Evolutionary conservation across 2,888 invertebrate genomes (phyloP).

Genomic region (Brenthis hecate): DNA sequence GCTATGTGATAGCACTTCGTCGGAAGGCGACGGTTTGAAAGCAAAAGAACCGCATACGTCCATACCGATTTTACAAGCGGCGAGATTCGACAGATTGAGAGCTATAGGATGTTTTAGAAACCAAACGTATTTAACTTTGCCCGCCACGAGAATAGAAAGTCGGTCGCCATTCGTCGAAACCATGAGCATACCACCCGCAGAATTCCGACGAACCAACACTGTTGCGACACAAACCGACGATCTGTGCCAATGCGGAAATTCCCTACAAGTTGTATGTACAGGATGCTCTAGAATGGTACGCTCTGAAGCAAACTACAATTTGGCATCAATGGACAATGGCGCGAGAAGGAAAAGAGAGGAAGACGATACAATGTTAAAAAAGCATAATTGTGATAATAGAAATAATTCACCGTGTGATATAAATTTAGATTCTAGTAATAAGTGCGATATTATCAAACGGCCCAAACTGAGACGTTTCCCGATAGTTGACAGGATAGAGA

Average conservation of each 20-base stretch:
- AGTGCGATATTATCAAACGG: conserved; percentile 61
- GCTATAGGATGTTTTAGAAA: conserved; percentile 76
- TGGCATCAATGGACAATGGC: conserved; percentile 58
- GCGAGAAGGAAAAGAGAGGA: conserved; percentile 59
- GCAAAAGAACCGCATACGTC: conserved; percentile 69
- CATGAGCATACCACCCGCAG: conserved; percentile 55
- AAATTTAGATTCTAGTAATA: conserved; percentile 52
- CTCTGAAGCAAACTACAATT: conserved; percentile 68
- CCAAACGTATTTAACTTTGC: conserved; percentile 73
- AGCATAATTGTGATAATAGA: conserved; percentile 79
- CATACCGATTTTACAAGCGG: conserved; percentile 76
- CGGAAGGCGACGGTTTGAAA: conserved; percentile 63
- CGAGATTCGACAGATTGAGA: conserved; percentile 73
- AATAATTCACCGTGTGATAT: conserved; percentile 63
- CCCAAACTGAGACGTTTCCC: conserved; percentile 71
- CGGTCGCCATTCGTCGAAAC: conserved; percentile 68
- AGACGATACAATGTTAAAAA: conserved; percentile 62
- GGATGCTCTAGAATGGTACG: conserved; percentile 64
- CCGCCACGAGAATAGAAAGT: conserved; percentile 66
- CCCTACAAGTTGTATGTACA: conserved; percentile 56
- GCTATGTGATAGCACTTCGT: conserved; percentile 71
- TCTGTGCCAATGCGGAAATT: conserved; percentile 64
- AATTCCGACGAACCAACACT: conserved; percentile 63
- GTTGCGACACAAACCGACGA: conserved; percentile 74
- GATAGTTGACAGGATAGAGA: conserved; percentile 64